A percentile compares a stretch with the other conserved stretches of the same genome.
Evolutionary conservation across 2,888 invertebrate genomes (phyloP).

Genomic region (Ecliptopera silaceata): DNA sequence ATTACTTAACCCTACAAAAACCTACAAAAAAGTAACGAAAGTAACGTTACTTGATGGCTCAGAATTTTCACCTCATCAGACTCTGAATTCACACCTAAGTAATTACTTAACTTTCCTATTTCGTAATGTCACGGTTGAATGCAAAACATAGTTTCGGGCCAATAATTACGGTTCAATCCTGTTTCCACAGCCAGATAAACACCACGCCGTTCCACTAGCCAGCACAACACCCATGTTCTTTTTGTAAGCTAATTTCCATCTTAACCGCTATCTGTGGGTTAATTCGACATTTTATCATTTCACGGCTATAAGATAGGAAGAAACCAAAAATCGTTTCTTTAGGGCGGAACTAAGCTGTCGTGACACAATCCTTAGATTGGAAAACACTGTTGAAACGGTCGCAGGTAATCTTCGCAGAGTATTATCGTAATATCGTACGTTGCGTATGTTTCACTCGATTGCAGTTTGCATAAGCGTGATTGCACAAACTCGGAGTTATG

Average conservation of each 20-base stretch:
- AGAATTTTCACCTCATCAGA: slow-evolving; percentile 47
- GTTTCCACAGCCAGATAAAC: slow-evolving; percentile 11
- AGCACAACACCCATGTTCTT: slow-evolving; percentile 24
- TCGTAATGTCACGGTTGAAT: slow-evolving; percentile 70
- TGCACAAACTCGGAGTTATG: slow-evolving; percentile 71
- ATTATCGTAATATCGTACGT: slow-evolving; percentile 43
- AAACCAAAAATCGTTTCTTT: slow-evolving; percentile 32
- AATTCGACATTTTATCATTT: slow-evolving; percentile 41
- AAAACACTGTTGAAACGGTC: slow-evolving; percentile 13
- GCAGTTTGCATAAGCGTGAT: slow-evolving; percentile 73
- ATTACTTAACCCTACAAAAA: too few species aligned
- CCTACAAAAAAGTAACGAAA: background rate
- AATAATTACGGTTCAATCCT: slow-evolving; percentile 24
- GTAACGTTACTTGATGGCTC: slow-evolving; percentile 1
- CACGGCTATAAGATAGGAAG: slow-evolving; percentile 37
- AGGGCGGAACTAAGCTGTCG: slow-evolving; percentile 27
- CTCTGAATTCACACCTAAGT: slow-evolving; percentile 51
- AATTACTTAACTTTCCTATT: slow-evolving; percentile 74
- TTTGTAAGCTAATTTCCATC: slow-evolving; percentile 26
- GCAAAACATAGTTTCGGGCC: slow-evolving; percentile 60
- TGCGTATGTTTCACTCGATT: slow-evolving; percentile 69
- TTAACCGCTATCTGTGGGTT: slow-evolving; percentile 27
- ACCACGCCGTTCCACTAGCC: slow-evolving; percentile 21
- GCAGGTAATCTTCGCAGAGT: slow-evolving; percentile 17
- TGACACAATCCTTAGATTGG: slow-evolving; percentile 32